These are phyloP conservation scores for Labeo calbasu DNA, from an alignment of 2,797 vertebrate species.

Conservation along the genomic window DNA sequence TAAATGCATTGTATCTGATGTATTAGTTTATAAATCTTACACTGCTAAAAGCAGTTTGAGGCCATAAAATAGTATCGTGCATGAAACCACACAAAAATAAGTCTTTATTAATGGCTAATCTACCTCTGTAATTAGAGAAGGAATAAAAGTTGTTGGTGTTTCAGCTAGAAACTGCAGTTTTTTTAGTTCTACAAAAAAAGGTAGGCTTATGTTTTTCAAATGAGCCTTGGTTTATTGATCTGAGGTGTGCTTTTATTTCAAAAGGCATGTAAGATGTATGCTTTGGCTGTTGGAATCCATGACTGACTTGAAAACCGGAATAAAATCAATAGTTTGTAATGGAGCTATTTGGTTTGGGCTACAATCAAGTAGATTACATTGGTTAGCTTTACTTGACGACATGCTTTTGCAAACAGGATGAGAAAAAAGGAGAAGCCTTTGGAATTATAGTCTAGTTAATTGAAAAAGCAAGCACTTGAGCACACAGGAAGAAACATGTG, in stretches of 20 bases:
- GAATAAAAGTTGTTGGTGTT: not conserved
- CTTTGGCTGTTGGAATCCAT: not conserved
- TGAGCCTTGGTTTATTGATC: not conserved
- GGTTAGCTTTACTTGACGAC: slow-evolving; percentile 9
- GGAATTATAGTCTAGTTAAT: slow-evolving; percentile 23
- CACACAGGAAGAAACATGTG: slow-evolving; percentile 24
- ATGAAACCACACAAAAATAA: not conserved
- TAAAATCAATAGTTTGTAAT: slow-evolving; percentile 27
- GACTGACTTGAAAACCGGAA: not conserved
- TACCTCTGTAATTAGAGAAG: not conserved
- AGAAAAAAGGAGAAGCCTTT: not conserved
- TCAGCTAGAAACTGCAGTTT: not conserved
- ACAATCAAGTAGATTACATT: not conserved
- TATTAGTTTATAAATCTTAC: not conserved
- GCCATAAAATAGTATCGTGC: not conserved
- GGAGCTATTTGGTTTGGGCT: slow-evolving; percentile 10
- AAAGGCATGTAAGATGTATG: slow-evolving; percentile 1
- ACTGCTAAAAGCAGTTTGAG: not conserved
- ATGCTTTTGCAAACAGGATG: not conserved
- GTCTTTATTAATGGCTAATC: not conserved
- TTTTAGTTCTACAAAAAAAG: not conserved
- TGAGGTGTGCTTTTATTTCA: slow-evolving; percentile 5
- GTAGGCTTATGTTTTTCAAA: not conserved
- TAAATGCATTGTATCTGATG: not conserved
- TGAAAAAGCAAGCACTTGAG: slow-evolving; percentile 25